Evolutionary conservation across 2,797 vertebrate genomes (phyloP), one percentile per base, ranked within the genome.

Genomic region (Atherinosoma microstoma): DNA sequence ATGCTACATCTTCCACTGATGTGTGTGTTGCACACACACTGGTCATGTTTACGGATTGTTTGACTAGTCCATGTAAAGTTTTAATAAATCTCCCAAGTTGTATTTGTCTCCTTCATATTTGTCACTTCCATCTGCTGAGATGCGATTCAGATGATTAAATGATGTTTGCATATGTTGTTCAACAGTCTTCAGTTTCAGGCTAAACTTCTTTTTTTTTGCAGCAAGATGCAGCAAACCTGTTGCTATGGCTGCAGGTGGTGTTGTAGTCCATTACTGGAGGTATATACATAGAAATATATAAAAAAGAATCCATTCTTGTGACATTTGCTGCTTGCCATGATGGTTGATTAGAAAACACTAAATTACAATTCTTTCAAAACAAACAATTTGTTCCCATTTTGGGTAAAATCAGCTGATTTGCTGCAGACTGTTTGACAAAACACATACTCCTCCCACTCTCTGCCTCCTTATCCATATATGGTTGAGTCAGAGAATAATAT

Each of bases 61-160:
- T 54, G 29, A 8, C 53, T 67, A 24, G 42, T 66, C 32, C 67
- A 38, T 61, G 66, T 75, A 49, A 53, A 2, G 20, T 67, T 82
- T 71, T 59, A 61, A 76, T 74, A 84, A 83, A 83, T 58, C 65
- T 75, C 73, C 3, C 53, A 79, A 61, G 24, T 22, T 5, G 6
- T 62, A 49, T 36, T 16, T 0, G 32, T 58, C 34, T 67, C 49
- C 36, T 60, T 67, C 2, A 1, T 79, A 40, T 67, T 61, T 64
- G 10, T 73, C 9, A 9, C 20, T 58, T 22, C 27, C 11, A 22
- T 61, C 56, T 16, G 20, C 13, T 18, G 42, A 57, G 22, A 36
- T 47, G 34, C 45, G 24, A 18, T 34, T 67, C 40, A 12, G 20
- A 57, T 20, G 18, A 34, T 27, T 6, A n/a, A 9, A 38, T 12